Base-by-base conservation (phyloP, 1,140 invertebrate species). In the Colletes latitarsis region DNA sequence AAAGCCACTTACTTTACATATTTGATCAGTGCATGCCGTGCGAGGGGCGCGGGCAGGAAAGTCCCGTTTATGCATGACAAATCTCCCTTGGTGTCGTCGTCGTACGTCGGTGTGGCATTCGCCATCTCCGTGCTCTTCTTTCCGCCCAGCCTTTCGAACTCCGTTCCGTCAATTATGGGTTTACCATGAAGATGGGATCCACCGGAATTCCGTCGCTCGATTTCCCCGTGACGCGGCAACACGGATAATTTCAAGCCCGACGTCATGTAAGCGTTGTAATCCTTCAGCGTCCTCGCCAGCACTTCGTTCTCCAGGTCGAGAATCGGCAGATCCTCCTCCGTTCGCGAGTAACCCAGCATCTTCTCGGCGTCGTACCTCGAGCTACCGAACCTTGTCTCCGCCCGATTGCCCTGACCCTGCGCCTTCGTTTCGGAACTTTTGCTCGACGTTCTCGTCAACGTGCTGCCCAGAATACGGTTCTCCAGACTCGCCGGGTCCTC, bases 61-160 rank as follows among this genome's bases (percentile, higher is more conserved):
- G 91, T 92, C n/a, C 93, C 93, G 81, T 91, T 91, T 86, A 93
- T 92, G 83, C 93, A 94, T 43, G 93, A 92, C 82, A 93, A 84
- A 82, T 93, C 93, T 19, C 92, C 93, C 58, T 82, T 87, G 60
- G 79, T 77, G 39, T 86, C 85, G 58, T 87, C 81, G 55, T 74
- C 67, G 68, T 63, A 60, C 10, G 46, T n/a, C 12, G 6, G n/a
- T 6, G 68, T 70, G 46, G 55, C 69, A 49, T 15, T 53, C 10
- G 66, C 19, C 46, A 21, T 69, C 15, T 68, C 62, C 30, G 64
- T 12, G 49, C n/a, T 46, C 21, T 66, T 67, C 64, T 78, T 72
- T 72, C 58, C 57, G 6, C 57, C 63, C 15, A 43, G 15, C 46
- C 30, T 41, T 9, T 69, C 68, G 21, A 52, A 74, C 46, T 81